Conservation (phyloP, 30 jellyfish, hydroid and myxozoan genomes). For the Phacellophora camtschatica region DNA sequence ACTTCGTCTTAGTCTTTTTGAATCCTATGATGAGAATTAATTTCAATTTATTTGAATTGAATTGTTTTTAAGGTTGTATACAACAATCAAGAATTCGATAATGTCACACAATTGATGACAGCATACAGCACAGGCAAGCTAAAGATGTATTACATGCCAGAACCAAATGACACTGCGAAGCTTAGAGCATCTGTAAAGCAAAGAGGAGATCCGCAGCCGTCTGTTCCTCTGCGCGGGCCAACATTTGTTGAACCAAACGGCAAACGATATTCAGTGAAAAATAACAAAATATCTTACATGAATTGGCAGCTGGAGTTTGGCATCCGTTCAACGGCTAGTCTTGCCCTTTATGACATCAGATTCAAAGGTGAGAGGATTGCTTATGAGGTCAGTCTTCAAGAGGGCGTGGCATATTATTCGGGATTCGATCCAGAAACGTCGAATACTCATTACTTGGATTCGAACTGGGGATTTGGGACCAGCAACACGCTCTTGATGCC, state of each 20-base stretch:
- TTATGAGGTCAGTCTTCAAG: conserved; percentile 70
- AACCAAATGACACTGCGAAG: conserved; percentile 12
- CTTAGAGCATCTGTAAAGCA: conserved; percentile 31
- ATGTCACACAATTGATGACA: conserved; percentile 33
- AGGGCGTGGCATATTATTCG: conserved; percentile 55
- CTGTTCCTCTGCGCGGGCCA: conserved; percentile 58
- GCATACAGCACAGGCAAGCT: conserved; percentile 30
- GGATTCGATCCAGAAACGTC: conserved; percentile 54
- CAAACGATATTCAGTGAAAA: conserved; percentile 34
- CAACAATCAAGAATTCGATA: conserved; percentile 37
- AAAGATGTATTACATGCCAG: conserved; percentile 16
- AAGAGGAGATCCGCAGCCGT: conserved; percentile 37
- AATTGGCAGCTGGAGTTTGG: conserved; percentile 61
- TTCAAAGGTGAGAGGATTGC: conserved; percentile 52
- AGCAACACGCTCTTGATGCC: conserved; percentile 29
- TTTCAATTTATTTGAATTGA: too few species aligned
- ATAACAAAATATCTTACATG: conserved; percentile 37
- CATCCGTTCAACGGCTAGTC: conserved; percentile 44
- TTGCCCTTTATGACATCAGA: conserved; percentile 47
- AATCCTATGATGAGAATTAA: too few species aligned
- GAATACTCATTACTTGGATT: conserved; percentile 43
- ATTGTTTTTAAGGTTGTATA: conserved; percentile 67
- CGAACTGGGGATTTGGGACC: conserved; percentile 56
- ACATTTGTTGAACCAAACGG: conserved; percentile 64
- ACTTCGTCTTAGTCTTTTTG: too few species aligned